These are phyloP conservation scores for Marasmarcha lunaedactyla DNA, from an alignment of 2,888 invertebrate genomes.

Conservation along the genomic window DNA sequence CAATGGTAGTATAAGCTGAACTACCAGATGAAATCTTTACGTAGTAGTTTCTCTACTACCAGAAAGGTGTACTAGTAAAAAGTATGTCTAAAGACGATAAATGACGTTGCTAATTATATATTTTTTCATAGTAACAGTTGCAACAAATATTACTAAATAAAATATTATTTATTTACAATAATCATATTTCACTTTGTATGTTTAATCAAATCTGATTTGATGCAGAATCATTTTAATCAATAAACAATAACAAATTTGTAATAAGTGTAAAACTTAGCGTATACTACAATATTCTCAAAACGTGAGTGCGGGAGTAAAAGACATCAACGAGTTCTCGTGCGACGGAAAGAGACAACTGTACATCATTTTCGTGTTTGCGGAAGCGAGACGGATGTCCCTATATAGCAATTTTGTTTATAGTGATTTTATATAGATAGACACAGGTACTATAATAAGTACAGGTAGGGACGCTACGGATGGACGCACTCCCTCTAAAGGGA, in stretches of 20 bases:
- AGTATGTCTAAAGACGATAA: no score
- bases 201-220: no score
- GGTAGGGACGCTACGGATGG: constrained; percentile 55
- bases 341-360: constrained; percentile 32
- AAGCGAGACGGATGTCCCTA: constrained; percentile 42
- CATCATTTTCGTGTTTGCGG: constrained; percentile 28
- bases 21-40: constrained; percentile 11
- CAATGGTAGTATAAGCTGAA: constrained; percentile 31
- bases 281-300: constrained; percentile 27
- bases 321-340: constrained; percentile 51
- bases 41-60: no score
- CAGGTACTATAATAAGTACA: constrained; percentile 36
- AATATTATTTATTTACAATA: no score
- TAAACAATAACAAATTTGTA: no score
- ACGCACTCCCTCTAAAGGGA: constrained; percentile 56
- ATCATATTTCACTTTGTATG: no score
- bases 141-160: no score
- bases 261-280: constrained; percentile 17
- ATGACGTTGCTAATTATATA: no score
- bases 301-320: constrained; percentile 41
- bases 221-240: no score
- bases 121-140: no score
- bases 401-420: constrained; percentile 41
- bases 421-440: constrained; percentile 48
- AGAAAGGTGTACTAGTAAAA: no score